Evolutionary conservation across 2,797 vertebrate species (phyloP), one percentile per base, ranked within the genome.

Genomic region (Distichodus sexfasciatus): DNA sequence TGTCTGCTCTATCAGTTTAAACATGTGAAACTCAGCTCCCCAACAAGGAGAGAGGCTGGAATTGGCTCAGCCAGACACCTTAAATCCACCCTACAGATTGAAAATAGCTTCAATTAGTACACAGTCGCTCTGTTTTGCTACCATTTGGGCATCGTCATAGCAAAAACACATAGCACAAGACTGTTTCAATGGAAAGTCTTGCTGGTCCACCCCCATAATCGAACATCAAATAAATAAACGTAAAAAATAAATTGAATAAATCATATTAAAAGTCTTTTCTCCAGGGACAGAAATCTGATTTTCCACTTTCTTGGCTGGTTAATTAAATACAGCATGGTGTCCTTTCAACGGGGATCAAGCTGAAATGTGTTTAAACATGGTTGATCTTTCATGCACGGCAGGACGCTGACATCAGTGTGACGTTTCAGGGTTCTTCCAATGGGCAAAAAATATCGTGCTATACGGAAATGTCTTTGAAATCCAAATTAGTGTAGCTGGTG

Each of bases 301-400:
- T 72, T 15, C 19, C 36, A 21, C 44, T 41, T n/a, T 51, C 26
- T 47, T 21, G 26, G 19, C 3, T 33, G 19, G 50, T 48, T 50
- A 41, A 65, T 65, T 17, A 31, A 44, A 41, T 31, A 24, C 40
- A 47, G 33, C 23, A 43, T 36, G 44, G 24, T 55, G 58, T 64
- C 28, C 50, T 51, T 69, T 57, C 57, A 63, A 31, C 33, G 35
- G 15, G 14, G 26, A 65, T 65, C 50, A 75, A 74, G 41, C 51
- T 23, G 26, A 69, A 62, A 47, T 66, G 54, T 43, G 38, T 76
- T 66, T 66, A 44, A 44, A 44, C 4, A 10, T 17, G 44, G 48
- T 54, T 55, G 47, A 31, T 61, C 36, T 69, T 64, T 64, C 17
- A 65, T 55, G 43, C 72, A 33, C 33, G 54, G 29, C 28, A 41